A percentile compares a stretch with the other conserved stretches of the same genome.
Evolutionary conservation across 2,797 vertebrate genomes (phyloP).

Genomic region (Neosalanx taihuensis): DNA sequence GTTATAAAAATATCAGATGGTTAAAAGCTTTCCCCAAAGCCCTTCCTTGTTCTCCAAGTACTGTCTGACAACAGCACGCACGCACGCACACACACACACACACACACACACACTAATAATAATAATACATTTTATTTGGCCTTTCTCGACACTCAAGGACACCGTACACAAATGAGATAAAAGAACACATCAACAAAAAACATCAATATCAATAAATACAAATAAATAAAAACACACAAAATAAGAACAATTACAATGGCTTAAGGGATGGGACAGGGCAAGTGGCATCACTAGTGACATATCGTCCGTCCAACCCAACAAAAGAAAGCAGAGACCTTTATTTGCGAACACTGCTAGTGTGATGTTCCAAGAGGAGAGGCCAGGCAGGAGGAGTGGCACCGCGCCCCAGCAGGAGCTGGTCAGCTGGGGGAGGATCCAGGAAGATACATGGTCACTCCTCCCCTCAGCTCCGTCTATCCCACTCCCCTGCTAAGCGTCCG

Average conservation of each 20-base stretch:
- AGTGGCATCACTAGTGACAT: not conserved
- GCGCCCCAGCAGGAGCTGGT: not conserved
- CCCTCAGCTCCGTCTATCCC: not conserved
- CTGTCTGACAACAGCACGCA: not conserved
- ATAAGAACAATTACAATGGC: too few relatives aligned
- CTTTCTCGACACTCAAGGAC: too few relatives aligned
- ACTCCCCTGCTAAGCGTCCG: not conserved
- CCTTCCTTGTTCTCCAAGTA: not conserved
- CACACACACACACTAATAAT: too few relatives aligned
- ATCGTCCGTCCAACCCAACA: not conserved
- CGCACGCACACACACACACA: too few relatives aligned
- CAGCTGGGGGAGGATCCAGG: not conserved
- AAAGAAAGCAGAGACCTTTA: not conserved
- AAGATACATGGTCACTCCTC: constrained; percentile 5
- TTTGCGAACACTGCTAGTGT: not conserved
- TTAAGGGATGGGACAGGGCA: too few relatives aligned
- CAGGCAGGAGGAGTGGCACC: not conserved
- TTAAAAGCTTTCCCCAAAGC: constrained; percentile 34
- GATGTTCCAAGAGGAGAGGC: not conserved
- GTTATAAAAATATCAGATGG: constrained; percentile 52
- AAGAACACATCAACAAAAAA: too few relatives aligned
- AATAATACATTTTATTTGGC: too few relatives aligned
- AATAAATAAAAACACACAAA: too few relatives aligned
- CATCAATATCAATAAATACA: too few relatives aligned
- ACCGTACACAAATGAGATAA: too few relatives aligned